Evolutionary conservation across 2,113 vertebrate species (phyloP), one percentile per base, ranked within the genome.

Genomic region (Brienomyrus longianalis): DNA sequence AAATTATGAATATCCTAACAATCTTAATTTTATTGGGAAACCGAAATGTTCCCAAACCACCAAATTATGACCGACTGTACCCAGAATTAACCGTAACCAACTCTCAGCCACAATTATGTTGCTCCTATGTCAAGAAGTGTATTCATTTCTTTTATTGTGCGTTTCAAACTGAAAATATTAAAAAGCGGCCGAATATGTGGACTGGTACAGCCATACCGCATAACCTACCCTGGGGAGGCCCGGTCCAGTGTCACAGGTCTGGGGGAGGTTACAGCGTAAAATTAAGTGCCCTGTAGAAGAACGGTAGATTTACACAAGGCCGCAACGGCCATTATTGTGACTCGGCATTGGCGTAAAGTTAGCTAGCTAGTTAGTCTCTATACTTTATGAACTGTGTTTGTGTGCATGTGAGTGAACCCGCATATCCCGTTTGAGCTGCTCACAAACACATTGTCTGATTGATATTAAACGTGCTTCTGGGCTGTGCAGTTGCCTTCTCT

Each of bases 271-370:
- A 31, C 43, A 74, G 87, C 1, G n/a, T 21, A 88, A 87, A 91
- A 90, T 83, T 89, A 90, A 88, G 85, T 51, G 90, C 31, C 88
- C 43, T 11, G 52, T 48, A 56, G 13, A 35, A 52, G 90, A 92
- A 92, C 93, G 92, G 91, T 92, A 90, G 87, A 90, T 92, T 93
- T 93, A 91, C 89, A 92, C 91, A 90, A 89, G 92, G 91, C 91
- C 92, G 91, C 91, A 92, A 77, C 90, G 90, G 90, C 91, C 89
- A 86, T 77, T 83, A 77, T 92, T 90, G 92, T 94, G 92, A 93
- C 93, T 93, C 93, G 92, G 92, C 93, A 92, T 21, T 92, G 90
- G 70, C 89, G 86, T 93, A 91, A 90, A 91, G 90, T 51, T 39
- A 39, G 39, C 39, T 39, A 39, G 39, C 39, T 39, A 39, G 39